Evolutionary conservation across 2,113 vertebrate genomes (phyloP), one percentile per base, ranked within the genome.

Genomic region (Ochotona princeps): DNA sequence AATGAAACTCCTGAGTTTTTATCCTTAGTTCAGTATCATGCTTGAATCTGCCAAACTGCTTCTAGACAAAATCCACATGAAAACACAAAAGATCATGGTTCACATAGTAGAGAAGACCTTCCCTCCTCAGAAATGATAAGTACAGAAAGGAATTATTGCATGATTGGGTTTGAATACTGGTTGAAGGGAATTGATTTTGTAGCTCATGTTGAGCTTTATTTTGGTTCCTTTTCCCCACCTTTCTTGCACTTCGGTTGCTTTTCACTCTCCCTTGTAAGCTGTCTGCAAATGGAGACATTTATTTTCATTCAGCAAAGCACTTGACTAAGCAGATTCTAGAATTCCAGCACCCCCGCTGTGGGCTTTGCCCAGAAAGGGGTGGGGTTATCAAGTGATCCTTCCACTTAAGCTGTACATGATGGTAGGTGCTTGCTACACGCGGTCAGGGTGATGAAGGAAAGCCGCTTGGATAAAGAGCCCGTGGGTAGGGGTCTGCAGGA

Each of bases 1-100:
- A 91, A 86, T 23, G 25, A 35, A 93, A 91, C 18, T 80, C 26
- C 49, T 81, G 60, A 65, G 9, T 86, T 85, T 76, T 82, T 73
- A 80, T 80, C 89, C 9, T 35, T 88, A 26, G 7, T 47, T 88
- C 79, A 44, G 17, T 9, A 28, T 7, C 14, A 26, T 51, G 79
- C 78, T 28, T 78, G 7, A 65, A 7, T 14, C 2, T 51, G n/a
- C 26, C 51, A 70, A 73, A 67, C 51, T 72, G 30, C 5, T 87
- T 92, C 67, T 73, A 87, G 67, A 28, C 35, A 91, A 92, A 91
- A 83, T 35, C 1, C 38, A 61, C 4, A n/a, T 54, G 12, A 78
- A 93, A 79, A n/a, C 3, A 83, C 2, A 73, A 49, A 72, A 74
- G n/a, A 44, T 4, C 81, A 32, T 89, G 18, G 82, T 10, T 54